Conservation (phyloP, 2,888 invertebrate genomes). For the Eudemis profundana region DNA sequence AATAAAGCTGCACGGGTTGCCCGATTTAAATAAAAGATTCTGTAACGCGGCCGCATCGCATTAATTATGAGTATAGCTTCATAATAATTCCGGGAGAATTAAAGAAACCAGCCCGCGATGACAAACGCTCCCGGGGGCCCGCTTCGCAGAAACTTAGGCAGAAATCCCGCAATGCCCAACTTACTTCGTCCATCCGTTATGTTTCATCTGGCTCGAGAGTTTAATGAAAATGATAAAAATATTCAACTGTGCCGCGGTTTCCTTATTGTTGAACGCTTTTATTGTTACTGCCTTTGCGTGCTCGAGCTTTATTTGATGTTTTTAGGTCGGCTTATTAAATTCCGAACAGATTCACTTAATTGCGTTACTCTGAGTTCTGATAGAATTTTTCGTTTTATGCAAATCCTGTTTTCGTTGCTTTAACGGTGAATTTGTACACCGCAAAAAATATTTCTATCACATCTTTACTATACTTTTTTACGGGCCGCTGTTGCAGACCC, state of each 20-base stretch:
- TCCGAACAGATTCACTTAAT: constrained; percentile 44
- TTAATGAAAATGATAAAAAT: constrained; percentile 66
- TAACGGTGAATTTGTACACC: constrained; percentile 1
- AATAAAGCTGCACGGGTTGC: constrained; percentile 22
- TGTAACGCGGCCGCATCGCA: constrained; percentile 18
- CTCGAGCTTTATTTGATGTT: constrained; percentile 46
- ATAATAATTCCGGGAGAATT: constrained; percentile 54
- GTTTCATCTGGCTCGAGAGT: constrained; percentile 62
- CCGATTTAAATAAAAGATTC: constrained; percentile 33
- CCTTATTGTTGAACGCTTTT: constrained; percentile 53
- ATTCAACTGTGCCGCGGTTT: constrained; percentile 49
- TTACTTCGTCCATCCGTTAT: constrained; percentile 60
- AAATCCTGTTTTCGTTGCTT: constrained; percentile 32
- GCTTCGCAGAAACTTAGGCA: constrained; percentile 57
- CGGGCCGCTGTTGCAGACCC: too few relatives aligned
- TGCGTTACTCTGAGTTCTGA: constrained; percentile 40
- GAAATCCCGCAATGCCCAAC: constrained; percentile 60
- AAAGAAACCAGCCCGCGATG: constrained; percentile 55
- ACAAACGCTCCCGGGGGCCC: constrained; percentile 65
- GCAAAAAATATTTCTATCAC: neutral
- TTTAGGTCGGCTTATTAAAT: constrained; percentile 46
- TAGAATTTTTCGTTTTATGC: constrained; percentile 31
- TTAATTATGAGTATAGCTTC: constrained; percentile 34
- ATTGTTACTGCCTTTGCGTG: constrained; percentile 46
- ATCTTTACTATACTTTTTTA: neutral